A percentile compares a stretch with the other conserved stretches of the same genome.
phyloP scores from a whole-genome alignment of 2,113 vertebrate species.

The Garra rufa region DNA sequence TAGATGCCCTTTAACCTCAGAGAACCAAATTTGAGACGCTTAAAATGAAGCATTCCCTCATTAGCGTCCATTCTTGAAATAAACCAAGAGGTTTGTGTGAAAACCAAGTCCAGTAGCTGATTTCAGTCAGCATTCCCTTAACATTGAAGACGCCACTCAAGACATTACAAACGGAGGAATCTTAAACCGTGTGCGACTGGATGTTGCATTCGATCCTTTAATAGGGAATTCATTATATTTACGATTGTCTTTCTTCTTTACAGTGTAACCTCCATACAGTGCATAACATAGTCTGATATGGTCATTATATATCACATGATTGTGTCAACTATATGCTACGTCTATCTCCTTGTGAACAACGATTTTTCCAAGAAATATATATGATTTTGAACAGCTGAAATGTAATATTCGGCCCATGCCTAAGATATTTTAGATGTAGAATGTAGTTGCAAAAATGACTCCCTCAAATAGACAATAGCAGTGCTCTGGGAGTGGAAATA shows the following conservation, averaged over 20 bases:
- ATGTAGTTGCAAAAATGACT: neutral
- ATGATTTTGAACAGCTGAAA: neutral
- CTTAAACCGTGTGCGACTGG: neutral
- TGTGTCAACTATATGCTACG: neutral
- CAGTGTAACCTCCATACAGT: slow-evolving; percentile 23
- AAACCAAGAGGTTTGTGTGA: neutral
- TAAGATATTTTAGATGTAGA: neutral
- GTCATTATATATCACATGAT: slow-evolving; percentile 42
- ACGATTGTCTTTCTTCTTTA: slow-evolving; percentile 39
- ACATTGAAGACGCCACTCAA: neutral
- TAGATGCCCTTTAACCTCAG: neutral
- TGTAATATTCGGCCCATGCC: neutral
- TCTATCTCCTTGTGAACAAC: neutral
- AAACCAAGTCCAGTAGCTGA: neutral
- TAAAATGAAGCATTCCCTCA: neutral
- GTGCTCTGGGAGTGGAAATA: neutral
- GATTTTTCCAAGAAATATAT: neutral
- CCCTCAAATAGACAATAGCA: neutral
- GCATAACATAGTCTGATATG: slow-evolving; percentile 51
- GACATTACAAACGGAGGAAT: slow-evolving; percentile 17
- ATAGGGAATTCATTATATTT: slow-evolving; percentile 27
- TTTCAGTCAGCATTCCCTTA: slow-evolving; percentile 14
- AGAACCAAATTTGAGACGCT: neutral
- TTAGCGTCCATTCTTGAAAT: neutral
- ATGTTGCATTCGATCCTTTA: slow-evolving; percentile 40